Conservation (phyloP, 1,140 invertebrate genomes). For the Solenopsis fugax region DNA sequence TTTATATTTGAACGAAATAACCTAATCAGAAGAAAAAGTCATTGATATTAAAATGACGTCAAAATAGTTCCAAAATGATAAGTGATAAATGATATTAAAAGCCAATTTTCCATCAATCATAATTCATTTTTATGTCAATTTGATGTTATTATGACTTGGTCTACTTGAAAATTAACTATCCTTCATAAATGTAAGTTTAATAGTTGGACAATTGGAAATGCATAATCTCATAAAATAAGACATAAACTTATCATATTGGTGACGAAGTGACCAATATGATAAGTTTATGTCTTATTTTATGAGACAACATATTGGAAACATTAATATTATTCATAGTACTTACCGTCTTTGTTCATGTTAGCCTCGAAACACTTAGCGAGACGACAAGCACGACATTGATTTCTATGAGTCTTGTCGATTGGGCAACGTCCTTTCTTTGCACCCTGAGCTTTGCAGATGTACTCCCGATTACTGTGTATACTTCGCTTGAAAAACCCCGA, state of each 20-base stretch:
- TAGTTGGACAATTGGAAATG: too few relatives aligned
- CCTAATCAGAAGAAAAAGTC: too few relatives aligned
- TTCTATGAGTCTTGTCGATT: constrained; percentile 98
- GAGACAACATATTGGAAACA: too few relatives aligned
- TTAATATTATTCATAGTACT: constrained; percentile 85
- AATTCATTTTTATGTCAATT: too few relatives aligned
- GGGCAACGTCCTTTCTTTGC: constrained; percentile 97
- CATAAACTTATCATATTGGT: not conserved
- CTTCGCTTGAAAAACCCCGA: constrained; percentile 99
- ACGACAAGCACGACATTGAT: constrained; percentile 98
- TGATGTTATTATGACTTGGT: too few relatives aligned
- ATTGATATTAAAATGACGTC: too few relatives aligned
- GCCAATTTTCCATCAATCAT: too few relatives aligned
- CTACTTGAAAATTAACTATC: not conserved
- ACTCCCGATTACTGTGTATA: constrained; percentile 97
- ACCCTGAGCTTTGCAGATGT: constrained; percentile 98
- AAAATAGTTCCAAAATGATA: too few relatives aligned
- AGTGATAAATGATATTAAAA: too few relatives aligned
- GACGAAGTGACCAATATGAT: too few relatives aligned
- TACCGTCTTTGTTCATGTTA: constrained; percentile 99
- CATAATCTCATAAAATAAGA: not conserved
- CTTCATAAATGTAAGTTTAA: not conserved
- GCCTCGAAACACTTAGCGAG: constrained; percentile 98
- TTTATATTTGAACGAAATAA: not conserved
- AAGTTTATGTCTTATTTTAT: too few relatives aligned